Evolutionary conservation across 2,797 vertebrate species (phyloP), one percentile per base, ranked within the genome.

Genomic region (Pantherophis alleghaniensis): DNA sequence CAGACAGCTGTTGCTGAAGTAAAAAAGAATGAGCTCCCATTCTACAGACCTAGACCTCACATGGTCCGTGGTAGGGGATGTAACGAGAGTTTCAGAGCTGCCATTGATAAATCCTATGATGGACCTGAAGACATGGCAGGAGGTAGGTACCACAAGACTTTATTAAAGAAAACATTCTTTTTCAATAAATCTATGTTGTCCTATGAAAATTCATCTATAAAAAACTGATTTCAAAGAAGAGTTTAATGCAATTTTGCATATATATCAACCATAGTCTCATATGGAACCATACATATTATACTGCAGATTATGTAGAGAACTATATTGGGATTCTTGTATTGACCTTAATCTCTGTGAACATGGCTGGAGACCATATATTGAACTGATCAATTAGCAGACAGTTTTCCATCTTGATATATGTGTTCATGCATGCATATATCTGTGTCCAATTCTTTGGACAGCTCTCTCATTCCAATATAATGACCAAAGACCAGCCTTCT

Each of bases 71-170:
- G 99, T 32, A 98, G 99, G n/a, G 99, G 99, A 69, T 99, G 99
- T 95, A 99, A 99, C 0, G 99, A 99, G 96, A 99, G 99, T 97
- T 99, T 99, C 98, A 96, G 99, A 92, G 99, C 99, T 0, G 99
- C 99, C 87, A 99, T 99, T 66, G 99, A 99, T 97, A 99, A 99
- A 94, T 99, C 99, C 5, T 99, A 99, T 0, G 99, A 99, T 5
- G 99, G 98, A 2, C 99, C 99, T 0, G 98, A 99, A 28, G 98
- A 98, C 86, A 97, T 98, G 5, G 98, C 99, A 4, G 98, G 99
- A 1, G 99, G 99, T 99, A 97, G 95, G 96, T 89, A 18, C 0
- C 95, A 93, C 55, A 79, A 16, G 59, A 93, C 2, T n/a, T 37
- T 22, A 66, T 22, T 13, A n/a, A 24, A 32, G 42, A n/a, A n/a